Conservation (phyloP, 2,888 invertebrate genomes). For the Alloplasta piceator region DNA sequence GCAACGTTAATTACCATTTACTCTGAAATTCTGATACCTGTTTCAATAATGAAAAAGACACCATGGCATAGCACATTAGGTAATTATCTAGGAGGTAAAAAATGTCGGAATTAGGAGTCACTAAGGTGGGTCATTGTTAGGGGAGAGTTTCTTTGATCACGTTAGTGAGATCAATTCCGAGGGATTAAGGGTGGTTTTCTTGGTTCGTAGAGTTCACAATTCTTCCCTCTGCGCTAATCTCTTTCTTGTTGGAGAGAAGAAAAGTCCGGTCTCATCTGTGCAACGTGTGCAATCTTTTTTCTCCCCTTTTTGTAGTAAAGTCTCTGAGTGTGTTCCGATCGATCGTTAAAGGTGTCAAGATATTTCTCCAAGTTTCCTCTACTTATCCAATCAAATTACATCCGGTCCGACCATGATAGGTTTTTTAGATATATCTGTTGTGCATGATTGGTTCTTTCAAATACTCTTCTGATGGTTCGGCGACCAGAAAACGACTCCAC, state of each 20-base stretch:
- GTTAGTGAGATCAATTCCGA: constrained; percentile 75
- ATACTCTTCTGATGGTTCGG: too few relatives aligned
- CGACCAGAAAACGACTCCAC: too few relatives aligned
- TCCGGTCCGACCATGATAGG: background rate
- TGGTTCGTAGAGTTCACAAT: constrained; percentile 45
- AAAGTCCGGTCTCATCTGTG: constrained; percentile 27
- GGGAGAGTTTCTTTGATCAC: constrained; percentile 75
- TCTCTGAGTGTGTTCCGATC: constrained; percentile 1
- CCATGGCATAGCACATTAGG: too few relatives aligned
- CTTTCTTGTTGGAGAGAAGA: background rate
- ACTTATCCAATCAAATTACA: background rate
- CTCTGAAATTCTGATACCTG: too few relatives aligned
- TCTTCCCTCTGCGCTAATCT: constrained; percentile 11
- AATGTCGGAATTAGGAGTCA: constrained; percentile 14
- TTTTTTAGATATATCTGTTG: too few relatives aligned
- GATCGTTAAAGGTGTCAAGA: constrained; percentile 47
- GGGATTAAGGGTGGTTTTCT: constrained; percentile 73
- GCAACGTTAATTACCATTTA: too few relatives aligned
- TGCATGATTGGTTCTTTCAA: too few relatives aligned
- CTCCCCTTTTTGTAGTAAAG: background rate
- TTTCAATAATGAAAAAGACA: too few relatives aligned
- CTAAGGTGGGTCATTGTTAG: background rate
- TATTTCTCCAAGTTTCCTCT: too few relatives aligned
- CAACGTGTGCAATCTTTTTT: background rate
- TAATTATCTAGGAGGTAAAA: too few relatives aligned